phyloP scores from a whole-genome alignment of 2,888 invertebrate genomes.

The Caenorhabditis uteleia region DNA sequence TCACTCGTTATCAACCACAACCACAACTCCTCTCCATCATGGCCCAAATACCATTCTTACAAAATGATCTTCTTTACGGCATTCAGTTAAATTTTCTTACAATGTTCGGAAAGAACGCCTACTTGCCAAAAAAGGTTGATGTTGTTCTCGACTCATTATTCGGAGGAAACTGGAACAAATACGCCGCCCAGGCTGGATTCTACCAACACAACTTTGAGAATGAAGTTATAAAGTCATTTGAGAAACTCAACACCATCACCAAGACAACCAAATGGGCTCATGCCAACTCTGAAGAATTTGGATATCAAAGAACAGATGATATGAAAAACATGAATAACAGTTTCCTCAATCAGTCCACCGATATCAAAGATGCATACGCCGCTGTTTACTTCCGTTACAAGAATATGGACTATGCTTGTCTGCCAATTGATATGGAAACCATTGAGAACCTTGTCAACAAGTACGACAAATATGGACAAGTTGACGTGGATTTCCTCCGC shows the following conservation, averaged over 20 bases:
- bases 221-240: slow-evolving; percentile 11
- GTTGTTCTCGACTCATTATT: slow-evolving; percentile 45
- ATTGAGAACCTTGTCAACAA: slow-evolving; percentile 34
- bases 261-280: too few species aligned
- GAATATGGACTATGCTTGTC: slow-evolving; percentile 53
- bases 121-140: slow-evolving; percentile 30
- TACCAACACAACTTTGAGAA: slow-evolving; percentile 43
- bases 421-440: slow-evolving; percentile 48
- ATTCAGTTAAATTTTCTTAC: slow-evolving; percentile 38
- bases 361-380: slow-evolving; percentile 31
- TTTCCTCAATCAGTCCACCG: too few species aligned
- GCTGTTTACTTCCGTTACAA: slow-evolving; percentile 52
- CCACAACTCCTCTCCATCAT: slow-evolving; percentile 6
- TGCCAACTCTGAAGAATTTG: too few species aligned
- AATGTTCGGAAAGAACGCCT: slow-evolving; percentile 45
- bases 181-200: slow-evolving; percentile 30
- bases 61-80: slow-evolving; percentile 23
- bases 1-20: slow-evolving; percentile 8
- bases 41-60: slow-evolving; percentile 42
- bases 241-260: slow-evolving; percentile 14
- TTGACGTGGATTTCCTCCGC: slow-evolving; percentile 24
- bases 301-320: too few species aligned
- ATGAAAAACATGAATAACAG: too few species aligned
- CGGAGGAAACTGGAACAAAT: slow-evolving; percentile 48
- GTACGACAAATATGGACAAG: slow-evolving; percentile 31